These are phyloP conservation scores for Pollenia labialis DNA, from an alignment of 2,888 invertebrate genomes.

Conservation along the genomic window DNA sequence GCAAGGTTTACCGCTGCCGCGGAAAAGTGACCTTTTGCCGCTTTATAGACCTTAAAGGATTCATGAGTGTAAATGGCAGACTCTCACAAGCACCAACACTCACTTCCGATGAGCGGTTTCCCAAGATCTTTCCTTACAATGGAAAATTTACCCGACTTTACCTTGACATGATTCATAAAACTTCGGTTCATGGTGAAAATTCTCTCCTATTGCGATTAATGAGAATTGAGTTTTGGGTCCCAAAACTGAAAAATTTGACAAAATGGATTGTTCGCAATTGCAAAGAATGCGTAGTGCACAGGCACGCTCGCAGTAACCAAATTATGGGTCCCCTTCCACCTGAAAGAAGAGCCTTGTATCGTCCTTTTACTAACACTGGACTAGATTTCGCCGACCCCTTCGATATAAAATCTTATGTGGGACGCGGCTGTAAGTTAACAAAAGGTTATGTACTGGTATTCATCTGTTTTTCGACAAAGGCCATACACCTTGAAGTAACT, in stretches of 20 bases:
- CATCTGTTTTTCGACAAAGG: constrained; percentile 42
- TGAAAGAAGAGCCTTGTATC: background rate
- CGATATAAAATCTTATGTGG: constrained; percentile 3
- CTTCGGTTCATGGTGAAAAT: constrained; percentile 13
- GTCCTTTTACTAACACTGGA: background rate
- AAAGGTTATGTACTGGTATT: constrained; percentile 21
- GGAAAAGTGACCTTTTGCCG: background rate
- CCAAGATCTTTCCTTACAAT: constrained; percentile 3
- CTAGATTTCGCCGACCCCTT: constrained; percentile 16
- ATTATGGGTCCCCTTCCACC: constrained; percentile 6
- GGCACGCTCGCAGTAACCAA: background rate
- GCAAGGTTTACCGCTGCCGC: background rate
- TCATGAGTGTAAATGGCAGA: constrained; percentile 6
- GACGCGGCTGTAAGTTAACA: constrained; percentile 7
- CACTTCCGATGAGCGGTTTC: background rate
- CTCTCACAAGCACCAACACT: background rate
- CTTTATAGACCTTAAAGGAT: background rate
- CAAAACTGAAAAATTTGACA: background rate
- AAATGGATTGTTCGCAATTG: background rate
- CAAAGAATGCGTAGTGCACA: background rate
- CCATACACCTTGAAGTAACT: constrained; percentile 14
- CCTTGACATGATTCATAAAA: background rate
- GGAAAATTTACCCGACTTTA: background rate
- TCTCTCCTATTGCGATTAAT: background rate
- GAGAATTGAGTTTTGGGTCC: background rate